phyloP scores from a whole-genome alignment of 2,888 invertebrate genomes.

The Apotomis capreana region DNA sequence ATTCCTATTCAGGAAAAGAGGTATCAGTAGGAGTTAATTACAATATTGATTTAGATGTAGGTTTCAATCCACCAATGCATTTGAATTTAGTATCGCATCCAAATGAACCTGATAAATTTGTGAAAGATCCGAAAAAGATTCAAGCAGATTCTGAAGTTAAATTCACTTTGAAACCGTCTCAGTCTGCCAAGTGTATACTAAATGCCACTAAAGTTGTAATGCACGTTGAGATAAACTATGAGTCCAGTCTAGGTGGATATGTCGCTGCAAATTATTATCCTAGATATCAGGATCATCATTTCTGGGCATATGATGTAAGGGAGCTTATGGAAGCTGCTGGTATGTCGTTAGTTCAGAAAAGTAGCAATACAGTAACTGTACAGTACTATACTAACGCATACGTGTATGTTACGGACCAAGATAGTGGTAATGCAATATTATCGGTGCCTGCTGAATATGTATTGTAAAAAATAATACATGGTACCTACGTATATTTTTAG shows the following conservation, averaged over 20 bases:
- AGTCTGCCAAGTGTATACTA: background rate
- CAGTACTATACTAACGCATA: constrained; percentile 43
- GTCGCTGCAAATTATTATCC: constrained; percentile 46
- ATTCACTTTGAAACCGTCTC: constrained; percentile 10
- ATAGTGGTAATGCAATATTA: constrained; percentile 21
- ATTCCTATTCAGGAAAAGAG: background rate
- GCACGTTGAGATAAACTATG: constrained; percentile 45
- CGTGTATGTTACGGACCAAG: background rate
- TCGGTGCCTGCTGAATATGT: constrained; percentile 5
- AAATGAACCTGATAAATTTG: background rate
- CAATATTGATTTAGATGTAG: background rate
- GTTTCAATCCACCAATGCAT: constrained; percentile 1
- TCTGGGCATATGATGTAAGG: constrained; percentile 48
- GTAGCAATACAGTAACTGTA: constrained; percentile 44
- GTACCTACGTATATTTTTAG: too few species aligned
- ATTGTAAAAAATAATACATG: background rate
- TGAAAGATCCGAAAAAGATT: background rate
- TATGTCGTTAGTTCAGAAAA: constrained; percentile 15
- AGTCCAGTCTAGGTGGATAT: constrained; percentile 44
- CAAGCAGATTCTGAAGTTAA: background rate
- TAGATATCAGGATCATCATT: constrained; percentile 44
- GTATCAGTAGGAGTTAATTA: constrained; percentile 7
- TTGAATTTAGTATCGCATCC: background rate
- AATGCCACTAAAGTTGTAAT: constrained; percentile 10
- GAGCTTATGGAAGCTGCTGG: constrained; percentile 26